A percentile compares a stretch with the other conserved stretches of the same genome.
Conservation (phyloP, 2,113 vertebrate species). For the Otolemur garnettii region DNA sequence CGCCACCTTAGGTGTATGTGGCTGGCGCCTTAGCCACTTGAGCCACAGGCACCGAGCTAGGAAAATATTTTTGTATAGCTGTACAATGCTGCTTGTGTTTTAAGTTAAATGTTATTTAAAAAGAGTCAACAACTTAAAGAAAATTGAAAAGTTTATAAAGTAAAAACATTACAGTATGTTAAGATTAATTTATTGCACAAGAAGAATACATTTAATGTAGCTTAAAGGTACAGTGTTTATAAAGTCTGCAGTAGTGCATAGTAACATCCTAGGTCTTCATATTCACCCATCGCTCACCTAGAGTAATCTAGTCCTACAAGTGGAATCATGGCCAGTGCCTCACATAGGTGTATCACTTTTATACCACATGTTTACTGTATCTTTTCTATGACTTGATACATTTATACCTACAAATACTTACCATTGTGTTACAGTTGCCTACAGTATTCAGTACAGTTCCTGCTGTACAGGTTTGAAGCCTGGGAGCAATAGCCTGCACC, state of each 20-base stretch:
- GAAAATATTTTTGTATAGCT: neutral
- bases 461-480: neutral
- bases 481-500: neutral
- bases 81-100: neutral
- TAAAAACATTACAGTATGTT: neutral
- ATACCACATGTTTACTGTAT: neutral
- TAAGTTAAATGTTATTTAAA: neutral
- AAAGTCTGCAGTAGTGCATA: too few species aligned
- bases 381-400: neutral
- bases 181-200: neutral
- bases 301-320: neutral
- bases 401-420: neutral
- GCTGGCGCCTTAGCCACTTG: too few species aligned
- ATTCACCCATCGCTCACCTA: too few species aligned
- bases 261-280: too few species aligned
- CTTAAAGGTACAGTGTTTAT: neutral
- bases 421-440: neutral
- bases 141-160: neutral
- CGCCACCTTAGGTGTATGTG: too few species aligned
- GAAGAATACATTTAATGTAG: neutral
- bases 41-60: too few species aligned
- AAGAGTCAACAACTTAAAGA: neutral
- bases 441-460: neutral
- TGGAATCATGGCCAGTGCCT: neutral
- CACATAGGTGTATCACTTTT: neutral